A percentile compares a stretch with the other conserved stretches of the same genome.
Evolutionary conservation across 2,113 vertebrate genomes (phyloP).

Genomic region (Catharus minimus): DNA sequence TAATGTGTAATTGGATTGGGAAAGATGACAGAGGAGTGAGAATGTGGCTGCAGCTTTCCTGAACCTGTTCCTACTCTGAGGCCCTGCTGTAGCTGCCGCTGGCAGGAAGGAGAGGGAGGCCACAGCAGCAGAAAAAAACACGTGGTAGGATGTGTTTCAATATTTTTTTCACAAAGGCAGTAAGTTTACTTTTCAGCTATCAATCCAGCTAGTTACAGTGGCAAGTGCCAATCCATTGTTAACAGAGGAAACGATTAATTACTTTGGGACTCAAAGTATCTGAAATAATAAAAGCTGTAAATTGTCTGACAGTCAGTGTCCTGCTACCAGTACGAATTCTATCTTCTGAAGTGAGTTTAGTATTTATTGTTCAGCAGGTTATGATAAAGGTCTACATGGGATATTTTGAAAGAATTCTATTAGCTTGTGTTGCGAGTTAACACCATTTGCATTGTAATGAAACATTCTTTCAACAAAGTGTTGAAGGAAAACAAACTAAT

Average conservation of each 20-base stretch:
- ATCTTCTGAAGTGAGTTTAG: conserved; percentile 38
- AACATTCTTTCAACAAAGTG: conserved; percentile 49
- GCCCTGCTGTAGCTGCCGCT: not conserved
- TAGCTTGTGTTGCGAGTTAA: conserved; percentile 31
- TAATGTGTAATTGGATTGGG: not conserved
- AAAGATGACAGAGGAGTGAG: not conserved
- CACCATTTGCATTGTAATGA: conserved; percentile 51
- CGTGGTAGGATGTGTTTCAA: accelerated
- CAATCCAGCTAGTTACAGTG: not conserved
- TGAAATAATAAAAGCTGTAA: conserved; percentile 18
- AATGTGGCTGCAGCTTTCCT: not conserved
- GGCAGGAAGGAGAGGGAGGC: not conserved
- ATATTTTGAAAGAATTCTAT: conserved; percentile 51
- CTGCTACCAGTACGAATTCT: not conserved
- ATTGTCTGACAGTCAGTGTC: conserved; percentile 1
- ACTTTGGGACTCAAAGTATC: conserved; percentile 16
- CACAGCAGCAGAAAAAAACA: not conserved
- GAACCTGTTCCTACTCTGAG: not conserved
- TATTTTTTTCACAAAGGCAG: not conserved
- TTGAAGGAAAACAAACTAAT: conserved; percentile 52
- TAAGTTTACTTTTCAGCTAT: not conserved
- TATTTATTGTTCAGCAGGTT: conserved; percentile 23
- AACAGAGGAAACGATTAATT: conserved; percentile 9
- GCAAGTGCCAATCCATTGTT: conserved; percentile 19
- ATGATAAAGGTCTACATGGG: conserved; percentile 35